Percentiles rank a stretch among this genome's conserved stretches.
Conservation (phyloP, 2,113 vertebrate genomes). For the Henicopernis longicauda region DNA sequence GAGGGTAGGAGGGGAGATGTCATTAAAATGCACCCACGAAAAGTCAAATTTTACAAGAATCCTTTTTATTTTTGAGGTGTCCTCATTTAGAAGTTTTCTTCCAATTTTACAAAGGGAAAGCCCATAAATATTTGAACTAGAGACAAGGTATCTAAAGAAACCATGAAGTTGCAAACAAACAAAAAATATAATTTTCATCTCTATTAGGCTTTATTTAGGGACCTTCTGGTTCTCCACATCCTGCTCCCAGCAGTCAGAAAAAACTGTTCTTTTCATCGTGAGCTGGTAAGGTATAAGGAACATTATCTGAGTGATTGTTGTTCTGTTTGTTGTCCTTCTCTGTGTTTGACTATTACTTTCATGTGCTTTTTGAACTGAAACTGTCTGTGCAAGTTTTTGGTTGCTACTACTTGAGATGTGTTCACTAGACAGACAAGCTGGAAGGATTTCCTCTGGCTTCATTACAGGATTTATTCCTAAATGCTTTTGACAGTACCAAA, state of each 20-base stretch:
- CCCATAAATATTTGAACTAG: not conserved
- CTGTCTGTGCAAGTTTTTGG: not conserved
- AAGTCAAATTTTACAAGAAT: not conserved
- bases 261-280: not conserved
- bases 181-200: not conserved
- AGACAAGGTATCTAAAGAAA: not conserved
- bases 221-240: not conserved
- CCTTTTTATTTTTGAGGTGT: not conserved
- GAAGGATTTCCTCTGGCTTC: not conserved
- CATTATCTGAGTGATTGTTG: not conserved
- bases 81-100: not conserved
- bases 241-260: not conserved
- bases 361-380: not conserved
- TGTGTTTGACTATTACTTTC: not conserved
- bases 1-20: not conserved
- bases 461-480: not conserved
- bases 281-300: not conserved
- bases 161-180: not conserved
- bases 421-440: not conserved
- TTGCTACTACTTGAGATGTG: not conserved
- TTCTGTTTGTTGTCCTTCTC: not conserved
- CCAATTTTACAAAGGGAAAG: not conserved
- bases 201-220: not conserved
- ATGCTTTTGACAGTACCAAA: constrained; percentile 2
- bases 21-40: not conserved